Conservation (phyloP, 2,113 vertebrate species). For the Empidonax alnorum region DNA sequence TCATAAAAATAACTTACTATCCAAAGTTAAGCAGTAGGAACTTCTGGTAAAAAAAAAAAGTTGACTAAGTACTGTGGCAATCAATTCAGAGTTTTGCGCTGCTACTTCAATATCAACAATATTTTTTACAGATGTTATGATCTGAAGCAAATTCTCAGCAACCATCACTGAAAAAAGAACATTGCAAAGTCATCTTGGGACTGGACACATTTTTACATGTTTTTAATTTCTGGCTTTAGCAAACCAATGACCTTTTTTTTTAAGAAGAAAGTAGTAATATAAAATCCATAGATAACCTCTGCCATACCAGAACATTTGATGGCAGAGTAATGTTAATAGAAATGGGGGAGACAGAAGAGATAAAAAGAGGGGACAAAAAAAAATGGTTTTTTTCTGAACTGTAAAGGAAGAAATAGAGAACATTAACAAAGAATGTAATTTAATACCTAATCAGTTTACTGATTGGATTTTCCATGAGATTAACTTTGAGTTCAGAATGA, state of each 20-base stretch:
- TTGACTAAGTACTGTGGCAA: not conserved
- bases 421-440: conserved; percentile 61
- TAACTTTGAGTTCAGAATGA: conserved; percentile 52
- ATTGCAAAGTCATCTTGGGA: not conserved
- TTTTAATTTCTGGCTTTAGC: not conserved
- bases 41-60: rapidly evolving
- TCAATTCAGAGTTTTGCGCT: not conserved
- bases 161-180: not conserved
- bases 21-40: not conserved
- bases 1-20: not conserved
- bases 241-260: not conserved
- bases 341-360: not conserved
- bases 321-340: not conserved
- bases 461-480: conserved; percentile 70
- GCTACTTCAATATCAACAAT: not conserved
- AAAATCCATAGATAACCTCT: not conserved
- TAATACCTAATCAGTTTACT: conserved; percentile 70
- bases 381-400: conserved; percentile 16
- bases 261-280: not conserved
- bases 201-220: not conserved
- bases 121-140: not conserved
- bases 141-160: not conserved
- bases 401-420: conserved; percentile 25
- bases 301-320: not conserved
- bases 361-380: not conserved